Base-by-base conservation (phyloP, 92 coral and sea anemone genomes). In the Parazoanthus swiftii region DNA sequence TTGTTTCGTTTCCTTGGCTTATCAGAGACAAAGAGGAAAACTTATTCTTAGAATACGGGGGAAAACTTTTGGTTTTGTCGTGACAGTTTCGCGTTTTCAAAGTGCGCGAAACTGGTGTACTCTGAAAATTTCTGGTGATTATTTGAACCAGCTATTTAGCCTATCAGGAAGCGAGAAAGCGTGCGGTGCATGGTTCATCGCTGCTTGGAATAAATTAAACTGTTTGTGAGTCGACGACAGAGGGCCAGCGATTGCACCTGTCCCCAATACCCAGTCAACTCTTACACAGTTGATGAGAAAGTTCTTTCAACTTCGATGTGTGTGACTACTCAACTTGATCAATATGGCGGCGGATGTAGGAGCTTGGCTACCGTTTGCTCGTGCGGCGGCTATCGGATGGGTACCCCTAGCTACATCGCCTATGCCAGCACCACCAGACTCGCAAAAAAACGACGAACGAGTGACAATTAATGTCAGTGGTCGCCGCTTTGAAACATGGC, bases 361-460 rank as follows among this genome's bases (percentile, higher is more conserved):
- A 85, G 99, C 99, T 37, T 97, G 99, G 99, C 81, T 97, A 92
- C 98, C 99, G 85, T 97, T 97, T 79, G 99, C 98, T 73, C 91
- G 99, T 56, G 99, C 99, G 89, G 99, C 99, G 26, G 99, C 99
- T 39, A 96, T 97, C 80, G 99, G 99, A 89, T 97, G 97, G 99
- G 98, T 92, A 56, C 99, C 99, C 44, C 81, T 97, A n/a, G 99
- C 99, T 43, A 90, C 98, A 66, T 93, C 99, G 66, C 98, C 99
- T 36, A 95, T 97, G 98, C 99, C 98, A 15, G 98, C 99, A 18
- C 98, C 99, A 65, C 99, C 99, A 85, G 99, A 97, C 54, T 81
- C 98, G 33, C 93, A 93, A 74, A 92, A 96, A 84, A 92, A 91
- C 79, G 99, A 97, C 85, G 98, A 97, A 82, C 94, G 98, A 90